Evolutionary conservation across 1,140 invertebrate genomes (phyloP).

Genomic region (Trichonephila clavipes): DNA sequence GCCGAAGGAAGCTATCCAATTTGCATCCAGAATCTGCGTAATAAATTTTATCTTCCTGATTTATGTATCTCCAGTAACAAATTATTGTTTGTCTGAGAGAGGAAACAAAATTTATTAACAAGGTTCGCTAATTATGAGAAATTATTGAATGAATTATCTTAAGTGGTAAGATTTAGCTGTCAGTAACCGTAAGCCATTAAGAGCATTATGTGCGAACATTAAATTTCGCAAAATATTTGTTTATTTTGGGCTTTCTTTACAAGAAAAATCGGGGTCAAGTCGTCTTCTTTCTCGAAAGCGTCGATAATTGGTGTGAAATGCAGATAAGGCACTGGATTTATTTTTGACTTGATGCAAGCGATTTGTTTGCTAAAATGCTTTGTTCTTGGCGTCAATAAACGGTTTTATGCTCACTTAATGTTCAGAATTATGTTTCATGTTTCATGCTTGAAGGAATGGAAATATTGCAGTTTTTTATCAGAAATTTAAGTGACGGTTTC

Average conservation of each 20-base stretch:
- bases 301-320: not conserved
- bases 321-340: not conserved
- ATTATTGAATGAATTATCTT: conserved; percentile 50
- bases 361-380: no score
- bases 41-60: conserved; percentile 1
- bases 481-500: no score
- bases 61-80: not conserved
- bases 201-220: not conserved
- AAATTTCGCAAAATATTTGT: conserved; percentile 27
- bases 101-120: conserved; percentile 25
- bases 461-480: no score
- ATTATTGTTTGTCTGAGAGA: conserved; percentile 21
- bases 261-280: not conserved
- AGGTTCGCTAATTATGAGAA: conserved; percentile 19
- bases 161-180: conserved; percentile 23
- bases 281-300: not conserved
- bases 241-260: not conserved
- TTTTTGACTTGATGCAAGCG: not conserved
- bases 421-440: no score
- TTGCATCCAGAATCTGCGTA: not conserved
- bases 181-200: not conserved
- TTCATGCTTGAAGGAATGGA: no score
- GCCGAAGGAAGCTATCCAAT: not conserved
- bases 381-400: no score
- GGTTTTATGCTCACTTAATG: no score